phyloP scores from a whole-genome alignment of 2,113 vertebrate species.

The Taxidea taxus region DNA sequence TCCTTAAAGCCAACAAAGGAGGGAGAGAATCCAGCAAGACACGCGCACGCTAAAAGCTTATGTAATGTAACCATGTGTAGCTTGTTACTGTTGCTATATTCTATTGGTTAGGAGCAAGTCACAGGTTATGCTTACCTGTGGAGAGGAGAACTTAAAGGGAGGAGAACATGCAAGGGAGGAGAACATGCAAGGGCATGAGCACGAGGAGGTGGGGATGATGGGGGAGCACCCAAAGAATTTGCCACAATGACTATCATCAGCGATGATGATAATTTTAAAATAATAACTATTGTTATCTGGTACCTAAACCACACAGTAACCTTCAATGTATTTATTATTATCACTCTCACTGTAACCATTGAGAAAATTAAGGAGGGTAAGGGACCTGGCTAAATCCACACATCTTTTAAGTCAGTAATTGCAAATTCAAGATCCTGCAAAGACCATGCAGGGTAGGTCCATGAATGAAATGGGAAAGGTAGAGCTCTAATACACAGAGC shows the following conservation, averaged over 20 bases:
- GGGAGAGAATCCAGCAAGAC: neutral
- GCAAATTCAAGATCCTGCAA: neutral
- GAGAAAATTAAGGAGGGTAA: neutral
- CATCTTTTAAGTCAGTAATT: neutral
- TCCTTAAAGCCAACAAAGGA: neutral
- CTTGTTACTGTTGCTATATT: neutral
- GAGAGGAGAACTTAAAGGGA: neutral
- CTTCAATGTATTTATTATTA: neutral
- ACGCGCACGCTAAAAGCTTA: neutral
- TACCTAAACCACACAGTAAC: neutral
- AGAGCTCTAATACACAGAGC: neutral
- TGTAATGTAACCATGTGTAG: neutral
- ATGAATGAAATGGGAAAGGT: neutral
- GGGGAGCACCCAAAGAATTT: neutral
- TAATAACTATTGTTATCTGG: neutral
- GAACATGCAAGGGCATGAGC: neutral
- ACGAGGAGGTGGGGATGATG: neutral
- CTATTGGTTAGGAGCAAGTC: neutral
- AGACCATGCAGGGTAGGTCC: neutral
- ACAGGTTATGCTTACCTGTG: neutral
- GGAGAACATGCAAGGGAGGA: neutral
- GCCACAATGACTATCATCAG: neutral
- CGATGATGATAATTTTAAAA: neutral
- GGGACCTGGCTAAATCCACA: neutral
- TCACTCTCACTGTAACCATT: neutral